Evolutionary conservation across 1,140 invertebrate species (phyloP).

Genomic region (Macrostomum lignano): DNA sequence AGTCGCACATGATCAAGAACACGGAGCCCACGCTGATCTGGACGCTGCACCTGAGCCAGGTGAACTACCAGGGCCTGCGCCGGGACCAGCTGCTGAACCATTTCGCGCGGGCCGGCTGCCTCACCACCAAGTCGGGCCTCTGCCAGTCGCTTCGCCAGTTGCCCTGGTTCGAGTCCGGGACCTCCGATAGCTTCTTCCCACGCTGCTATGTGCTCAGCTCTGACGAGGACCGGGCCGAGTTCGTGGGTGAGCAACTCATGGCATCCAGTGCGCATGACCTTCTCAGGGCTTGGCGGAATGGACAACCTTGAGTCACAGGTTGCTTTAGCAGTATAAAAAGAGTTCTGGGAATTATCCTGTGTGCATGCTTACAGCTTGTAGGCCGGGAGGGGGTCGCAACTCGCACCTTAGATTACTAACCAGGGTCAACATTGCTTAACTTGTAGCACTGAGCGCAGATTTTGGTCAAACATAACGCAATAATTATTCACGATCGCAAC

Average conservation of each 20-base stretch:
- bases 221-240: slow-evolving; percentile 54
- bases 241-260: slow-evolving; percentile 35
- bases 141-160: slow-evolving; percentile 50
- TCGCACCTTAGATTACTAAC: too few relatives aligned
- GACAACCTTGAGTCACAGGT: too few relatives aligned
- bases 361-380: too few relatives aligned
- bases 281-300: too few relatives aligned
- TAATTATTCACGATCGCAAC: too few relatives aligned
- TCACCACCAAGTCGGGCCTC: slow-evolving; percentile 57
- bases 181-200: slow-evolving; percentile 49
- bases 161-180: slow-evolving; percentile 55
- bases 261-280: too few relatives aligned
- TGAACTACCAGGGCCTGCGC: slow-evolving; percentile 36
- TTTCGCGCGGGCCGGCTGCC: slow-evolving; percentile 44
- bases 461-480: too few relatives aligned
- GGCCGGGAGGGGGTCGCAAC: too few relatives aligned
- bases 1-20: slow-evolving; percentile 25
- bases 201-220: slow-evolving; percentile 41
- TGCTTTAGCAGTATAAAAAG: too few relatives aligned
- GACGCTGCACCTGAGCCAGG: slow-evolving; percentile 50
- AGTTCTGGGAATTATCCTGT: too few relatives aligned
- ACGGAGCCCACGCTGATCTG: slow-evolving; percentile 49
- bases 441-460: too few relatives aligned
- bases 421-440: too few relatives aligned
- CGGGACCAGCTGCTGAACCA: slow-evolving; percentile 42